A percentile compares a stretch with the other conserved stretches of the same genome.
phyloP scores from a whole-genome alignment of 2,113 vertebrate species.

The Sphaerodactylus townsendi region DNA sequence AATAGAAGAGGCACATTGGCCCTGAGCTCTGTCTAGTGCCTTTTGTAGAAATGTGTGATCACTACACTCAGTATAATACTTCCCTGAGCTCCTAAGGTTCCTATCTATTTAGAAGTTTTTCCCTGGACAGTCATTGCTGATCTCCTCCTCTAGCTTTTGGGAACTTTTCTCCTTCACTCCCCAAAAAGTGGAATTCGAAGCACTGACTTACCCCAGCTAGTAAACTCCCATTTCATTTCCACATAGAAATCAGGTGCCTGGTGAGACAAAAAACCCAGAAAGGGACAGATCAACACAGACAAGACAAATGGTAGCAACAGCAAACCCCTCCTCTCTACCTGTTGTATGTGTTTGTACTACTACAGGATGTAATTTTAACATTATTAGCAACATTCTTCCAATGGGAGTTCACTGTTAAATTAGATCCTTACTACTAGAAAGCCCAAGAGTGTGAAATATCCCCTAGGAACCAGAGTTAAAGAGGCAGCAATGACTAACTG shows the following conservation, averaged over 20 bases:
- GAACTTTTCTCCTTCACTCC: background rate
- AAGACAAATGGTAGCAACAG: background rate
- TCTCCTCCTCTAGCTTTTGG: background rate
- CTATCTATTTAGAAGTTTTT: background rate
- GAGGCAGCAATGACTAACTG: background rate
- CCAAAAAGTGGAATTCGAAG: background rate
- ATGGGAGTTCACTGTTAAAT: background rate
- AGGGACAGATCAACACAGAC: background rate
- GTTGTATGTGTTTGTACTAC: background rate
- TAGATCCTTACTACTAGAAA: background rate
- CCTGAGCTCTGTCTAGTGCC: too few relatives aligned
- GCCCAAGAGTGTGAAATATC: background rate
- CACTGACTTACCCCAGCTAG: conserved; percentile 90
- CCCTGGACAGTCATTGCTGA: background rate
- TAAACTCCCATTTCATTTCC: conserved; percentile 99
- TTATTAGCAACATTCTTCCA: background rate
- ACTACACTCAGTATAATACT: too few relatives aligned
- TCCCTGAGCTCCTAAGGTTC: too few relatives aligned
- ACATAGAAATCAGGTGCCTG: conserved; percentile 94
- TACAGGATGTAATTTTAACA: background rate
- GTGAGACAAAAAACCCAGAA: conserved; percentile 6
- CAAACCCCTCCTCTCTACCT: background rate
- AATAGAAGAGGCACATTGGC: too few relatives aligned
- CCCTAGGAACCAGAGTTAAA: background rate
- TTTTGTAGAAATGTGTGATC: too few relatives aligned